These are phyloP conservation scores for Malurus leucopterus DNA, from an alignment of 2,797 vertebrate species.

Conservation along the genomic window DNA sequence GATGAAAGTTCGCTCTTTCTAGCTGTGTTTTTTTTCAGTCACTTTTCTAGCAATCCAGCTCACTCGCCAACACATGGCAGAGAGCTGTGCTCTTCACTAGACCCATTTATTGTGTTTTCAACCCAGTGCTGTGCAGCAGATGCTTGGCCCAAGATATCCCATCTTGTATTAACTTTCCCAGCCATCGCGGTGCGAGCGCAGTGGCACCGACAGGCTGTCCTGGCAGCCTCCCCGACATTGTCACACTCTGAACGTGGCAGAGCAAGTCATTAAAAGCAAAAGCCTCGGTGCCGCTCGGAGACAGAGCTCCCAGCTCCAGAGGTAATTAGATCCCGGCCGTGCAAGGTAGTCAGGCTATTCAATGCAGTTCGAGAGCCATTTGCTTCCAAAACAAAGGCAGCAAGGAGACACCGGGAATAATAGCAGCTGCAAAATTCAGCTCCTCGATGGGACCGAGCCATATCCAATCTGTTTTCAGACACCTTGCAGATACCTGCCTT, in stretches of 20 bases:
- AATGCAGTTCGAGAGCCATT: slow-evolving; percentile 30
- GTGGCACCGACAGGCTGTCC: not conserved
- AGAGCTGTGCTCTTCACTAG: not conserved
- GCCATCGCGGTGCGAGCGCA: rapidly evolving
- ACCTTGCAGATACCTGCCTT: not conserved
- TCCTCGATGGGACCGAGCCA: not conserved
- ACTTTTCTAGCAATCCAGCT: not conserved
- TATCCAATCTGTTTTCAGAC: not conserved
- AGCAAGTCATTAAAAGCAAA: slow-evolving; percentile 54
- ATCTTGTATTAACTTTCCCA: not conserved
- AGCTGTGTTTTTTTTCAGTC: not conserved
- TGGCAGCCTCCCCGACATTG: slow-evolving; percentile 31
- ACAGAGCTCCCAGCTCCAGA: slow-evolving; percentile 15
- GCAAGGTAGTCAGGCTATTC: slow-evolving; percentile 39
- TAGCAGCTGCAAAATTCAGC: not conserved
- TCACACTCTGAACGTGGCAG: not conserved
- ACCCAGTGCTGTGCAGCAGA: not conserved
- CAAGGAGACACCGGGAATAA: not conserved
- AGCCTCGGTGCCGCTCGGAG: not conserved
- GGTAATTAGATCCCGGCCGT: slow-evolving; percentile 47
- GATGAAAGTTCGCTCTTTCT: not conserved
- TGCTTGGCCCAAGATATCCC: not conserved
- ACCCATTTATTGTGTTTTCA: not conserved
- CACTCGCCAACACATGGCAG: not conserved
- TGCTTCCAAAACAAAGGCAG: slow-evolving; percentile 44